A percentile compares a stretch with the other conserved stretches of the same genome.
phyloP scores from a whole-genome alignment of 2,888 invertebrate genomes.

The Villa cingulata region DNA sequence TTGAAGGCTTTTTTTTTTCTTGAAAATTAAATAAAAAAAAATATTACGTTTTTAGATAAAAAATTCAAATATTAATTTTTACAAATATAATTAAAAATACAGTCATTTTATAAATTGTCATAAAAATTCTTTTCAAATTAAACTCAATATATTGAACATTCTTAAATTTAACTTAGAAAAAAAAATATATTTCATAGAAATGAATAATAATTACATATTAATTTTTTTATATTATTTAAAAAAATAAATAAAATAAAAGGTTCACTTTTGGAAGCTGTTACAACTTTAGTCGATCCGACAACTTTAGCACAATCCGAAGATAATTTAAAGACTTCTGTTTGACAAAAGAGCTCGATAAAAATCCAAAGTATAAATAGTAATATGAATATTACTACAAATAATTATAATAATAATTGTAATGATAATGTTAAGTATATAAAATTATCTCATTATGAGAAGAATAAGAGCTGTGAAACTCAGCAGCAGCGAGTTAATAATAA shows the following conservation, averaged over 20 bases:
- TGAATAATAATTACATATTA: too few species aligned
- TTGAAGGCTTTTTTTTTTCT: too few species aligned
- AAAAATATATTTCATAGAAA: too few species aligned
- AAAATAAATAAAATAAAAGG: constrained; percentile 15
- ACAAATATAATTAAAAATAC: too few species aligned
- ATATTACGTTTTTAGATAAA: too few species aligned
- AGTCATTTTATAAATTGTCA: too few species aligned
- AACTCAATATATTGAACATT: too few species aligned
- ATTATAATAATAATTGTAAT: constrained; percentile 5
- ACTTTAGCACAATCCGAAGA: constrained; percentile 20
- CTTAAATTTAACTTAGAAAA: too few species aligned
- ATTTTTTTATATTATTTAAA: not conserved
- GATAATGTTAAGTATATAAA: not conserved
- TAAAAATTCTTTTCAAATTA: too few species aligned
- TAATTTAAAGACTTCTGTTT: constrained; percentile 25
- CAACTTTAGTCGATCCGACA: constrained; percentile 20
- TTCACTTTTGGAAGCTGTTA: constrained; percentile 28
- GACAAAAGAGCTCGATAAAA: constrained; percentile 25
- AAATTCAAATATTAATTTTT: too few species aligned
- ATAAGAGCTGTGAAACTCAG: constrained; percentile 9
- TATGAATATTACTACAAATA: constrained; percentile 6
- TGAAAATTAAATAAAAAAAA: too few species aligned
- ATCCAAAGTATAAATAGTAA: not conserved
- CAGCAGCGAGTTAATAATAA: not conserved
- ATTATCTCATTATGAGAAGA: too few species aligned